Percentiles rank a stretch among this genome's conserved stretches.
phyloP scores from a whole-genome alignment of 2,113 vertebrate genomes.

The Calyptommatus sinebrachiatus region DNA sequence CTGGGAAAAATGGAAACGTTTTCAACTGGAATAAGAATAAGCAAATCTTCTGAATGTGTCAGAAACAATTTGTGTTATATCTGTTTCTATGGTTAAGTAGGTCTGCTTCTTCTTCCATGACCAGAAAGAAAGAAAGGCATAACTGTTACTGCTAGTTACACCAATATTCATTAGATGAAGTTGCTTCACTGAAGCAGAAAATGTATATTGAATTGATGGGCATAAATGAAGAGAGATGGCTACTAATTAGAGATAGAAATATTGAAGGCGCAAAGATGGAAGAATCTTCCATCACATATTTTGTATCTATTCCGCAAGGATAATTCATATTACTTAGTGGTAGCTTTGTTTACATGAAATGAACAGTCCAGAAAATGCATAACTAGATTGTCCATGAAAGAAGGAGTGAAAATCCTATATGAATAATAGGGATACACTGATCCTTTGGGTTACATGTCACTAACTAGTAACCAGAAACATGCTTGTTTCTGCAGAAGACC shows the following conservation, averaged over 20 bases:
- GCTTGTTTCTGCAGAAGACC: not conserved
- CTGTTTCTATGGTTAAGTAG: not conserved
- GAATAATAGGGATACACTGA: not conserved
- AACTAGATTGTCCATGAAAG: not conserved
- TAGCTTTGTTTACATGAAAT: constrained; percentile 11
- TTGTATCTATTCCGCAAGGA: constrained; percentile 9
- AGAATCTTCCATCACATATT: constrained; percentile 30
- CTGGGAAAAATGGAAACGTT: not conserved
- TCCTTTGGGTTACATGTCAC: not conserved
- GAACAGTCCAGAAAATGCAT: not conserved
- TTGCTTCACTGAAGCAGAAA: constrained; percentile 6
- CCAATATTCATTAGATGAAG: not conserved
- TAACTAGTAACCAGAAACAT: not conserved
- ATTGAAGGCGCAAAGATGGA: constrained; percentile 31
- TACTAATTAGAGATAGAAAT: constrained; percentile 41
- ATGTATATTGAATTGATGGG: constrained; percentile 21
- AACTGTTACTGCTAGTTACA: accelerated
- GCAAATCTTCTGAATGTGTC: not conserved
- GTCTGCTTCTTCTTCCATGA: not conserved
- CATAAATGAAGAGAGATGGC: constrained; percentile 30
- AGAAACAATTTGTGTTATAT: not conserved
- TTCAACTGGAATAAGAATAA: not conserved
- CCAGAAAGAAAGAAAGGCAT: accelerated
- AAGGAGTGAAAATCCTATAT: not conserved
- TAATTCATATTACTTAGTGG: not conserved